Conservation (phyloP, 30 jellyfish, hydroid and myxozoan species). For the Nemopilema nomurai region DNA sequence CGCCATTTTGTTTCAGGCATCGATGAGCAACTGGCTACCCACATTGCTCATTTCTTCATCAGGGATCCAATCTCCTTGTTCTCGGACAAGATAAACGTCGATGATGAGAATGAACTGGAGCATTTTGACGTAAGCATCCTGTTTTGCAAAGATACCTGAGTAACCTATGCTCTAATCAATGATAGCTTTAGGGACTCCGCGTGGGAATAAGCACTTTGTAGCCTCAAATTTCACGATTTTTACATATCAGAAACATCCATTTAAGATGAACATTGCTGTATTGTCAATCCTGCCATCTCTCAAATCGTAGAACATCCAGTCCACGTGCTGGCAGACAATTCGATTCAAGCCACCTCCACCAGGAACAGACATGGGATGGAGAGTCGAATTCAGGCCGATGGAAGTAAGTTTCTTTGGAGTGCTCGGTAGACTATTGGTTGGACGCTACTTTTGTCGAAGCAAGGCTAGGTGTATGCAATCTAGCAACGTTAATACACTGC, state of each 20-base stretch:
- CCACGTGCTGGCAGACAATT: constrained; percentile 97
- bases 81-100: constrained; percentile 74
- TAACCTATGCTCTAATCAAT: no score
- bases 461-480: no score
- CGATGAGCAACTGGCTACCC: constrained; percentile 88
- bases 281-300: neutral
- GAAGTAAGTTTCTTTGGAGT: constrained; percentile 62
- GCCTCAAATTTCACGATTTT: no score
- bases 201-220: no score
- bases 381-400: constrained; percentile 98
- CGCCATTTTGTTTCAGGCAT: constrained; percentile 64
- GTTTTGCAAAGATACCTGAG: neutral
- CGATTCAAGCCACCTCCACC: constrained; percentile 99
- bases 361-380: constrained; percentile 96
- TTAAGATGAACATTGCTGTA: no score
- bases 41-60: constrained; percentile 95
- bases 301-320: constrained; percentile 75
- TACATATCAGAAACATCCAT: no score
- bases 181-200: no score
- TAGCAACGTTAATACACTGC: no score
- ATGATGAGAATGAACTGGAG: constrained; percentile 87
- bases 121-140: constrained; percentile 80
- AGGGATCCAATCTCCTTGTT: constrained; percentile 97
- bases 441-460: neutral
- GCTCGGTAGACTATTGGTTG: neutral